phyloP scores from a whole-genome alignment of 2,113 vertebrate species.

The Rhabdomys dilectus region DNA sequence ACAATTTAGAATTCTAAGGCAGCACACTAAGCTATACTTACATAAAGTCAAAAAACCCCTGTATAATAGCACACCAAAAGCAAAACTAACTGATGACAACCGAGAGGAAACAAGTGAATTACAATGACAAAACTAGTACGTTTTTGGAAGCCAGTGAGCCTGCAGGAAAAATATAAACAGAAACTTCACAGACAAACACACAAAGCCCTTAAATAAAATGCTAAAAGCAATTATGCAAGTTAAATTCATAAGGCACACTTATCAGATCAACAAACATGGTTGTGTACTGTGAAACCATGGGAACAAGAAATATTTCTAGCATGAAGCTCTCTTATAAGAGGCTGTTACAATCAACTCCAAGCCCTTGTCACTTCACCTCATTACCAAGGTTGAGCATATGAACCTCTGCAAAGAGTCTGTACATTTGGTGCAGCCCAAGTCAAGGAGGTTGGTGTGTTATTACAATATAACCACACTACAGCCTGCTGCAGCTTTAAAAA shows the following conservation, averaged over 20 bases:
- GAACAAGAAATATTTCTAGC: neutral
- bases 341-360: neutral
- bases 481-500: neutral
- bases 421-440: neutral
- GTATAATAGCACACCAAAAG: neutral
- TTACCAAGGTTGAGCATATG: neutral
- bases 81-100: neutral
- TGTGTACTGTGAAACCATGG: neutral
- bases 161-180: neutral
- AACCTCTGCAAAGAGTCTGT: neutral
- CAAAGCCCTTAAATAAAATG: neutral
- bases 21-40: neutral
- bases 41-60: neutral
- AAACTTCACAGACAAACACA: neutral
- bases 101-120: neutral
- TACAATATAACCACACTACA: neutral
- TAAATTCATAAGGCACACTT: neutral
- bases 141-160: neutral
- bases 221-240: neutral
- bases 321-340: too few relatives aligned
- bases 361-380: neutral
- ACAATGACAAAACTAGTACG: neutral
- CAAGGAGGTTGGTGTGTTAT: neutral
- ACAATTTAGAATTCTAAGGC: neutral
- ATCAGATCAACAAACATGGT: neutral